Evolutionary conservation across 2,888 invertebrate genomes (phyloP), one percentile per base, ranked within the genome.

Genomic region (Dicycla oo): DNA sequence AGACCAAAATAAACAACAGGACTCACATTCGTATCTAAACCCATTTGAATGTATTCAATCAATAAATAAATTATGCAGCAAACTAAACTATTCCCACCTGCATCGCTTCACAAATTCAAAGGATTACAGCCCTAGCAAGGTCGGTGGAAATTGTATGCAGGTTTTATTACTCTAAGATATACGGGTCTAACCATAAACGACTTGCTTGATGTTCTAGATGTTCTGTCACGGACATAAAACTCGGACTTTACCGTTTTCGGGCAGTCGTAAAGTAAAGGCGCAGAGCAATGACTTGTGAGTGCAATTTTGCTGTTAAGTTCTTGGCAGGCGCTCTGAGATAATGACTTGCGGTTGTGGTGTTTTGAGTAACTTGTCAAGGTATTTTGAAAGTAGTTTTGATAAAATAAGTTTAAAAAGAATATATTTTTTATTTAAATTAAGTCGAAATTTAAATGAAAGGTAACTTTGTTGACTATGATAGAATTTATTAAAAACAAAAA

Each of bases 111-210:
- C 61, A 70, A 75, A 74, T 69, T 58, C 73, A 66, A 70, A 53
- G 72, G 73, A 73, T 60, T 67, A 75, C 77, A 63, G 66, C 75
- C 80, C 68, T 84, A 82, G 79, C 81, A 82, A 83, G 80, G 83
- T 83, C 80, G 77, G 78, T 73, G 76, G 82, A 85, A 87, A 87
- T 89, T 86, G 87, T 87, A 88, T 88, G 86, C 86, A 85, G 83
- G 86, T 87, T 90, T 90, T 86, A 87, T 87, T 87, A 81, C 87
- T 73, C 78, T 73, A 81, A 86, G 87, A 86, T 86, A 85, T 88
- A 90, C 86, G 87, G 83, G 82, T 74, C 71, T 78, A 53, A 79
- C 86, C 84, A 65, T 87, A 85, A 86, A 87, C 82, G 74, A 56
- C 68, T 72, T 60, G 74, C 54, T 75, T 69, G 72, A 81, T 79